Evolutionary conservation across 1,140 invertebrate species (phyloP), one percentile per base, ranked within the genome.

Genomic region (Epicauta chinensis): DNA sequence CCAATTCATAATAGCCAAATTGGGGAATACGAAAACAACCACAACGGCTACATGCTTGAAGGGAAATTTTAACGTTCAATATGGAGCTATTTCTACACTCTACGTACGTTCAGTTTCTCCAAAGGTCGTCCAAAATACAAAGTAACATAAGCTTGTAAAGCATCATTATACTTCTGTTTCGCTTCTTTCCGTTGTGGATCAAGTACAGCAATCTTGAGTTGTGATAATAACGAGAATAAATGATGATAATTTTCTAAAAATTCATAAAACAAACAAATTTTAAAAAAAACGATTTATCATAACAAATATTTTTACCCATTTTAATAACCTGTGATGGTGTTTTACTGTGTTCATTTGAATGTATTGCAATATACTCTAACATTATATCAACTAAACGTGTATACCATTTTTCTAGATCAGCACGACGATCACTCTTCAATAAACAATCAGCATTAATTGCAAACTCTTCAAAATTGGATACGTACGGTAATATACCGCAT

Each of bases 391-490:
- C 81, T 44, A 99, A 74, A 70, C 87, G 81, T 6, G 81, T 79
- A 71, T 98, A 97, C 82, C 95, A 97, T 66, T 96, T 94, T 64
- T 98, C 94, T 51, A 98, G 79, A 74, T 98, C 95, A n/a, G 89
- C 84, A 60, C 93, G 82, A 38, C 96, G 78, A 52, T 93, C 87
- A 17, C 90, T 89, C 61, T 84, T 85, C 50, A 97, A 93, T 42
- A 97, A 90, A 39, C 74, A 80, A 72, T 97, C 93, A 34, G 91
- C 86, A 47, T 85, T 90, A 56, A 79, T 79, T 6, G 91, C 86
- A 79, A 97, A 95, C 60, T 87, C 84, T 79, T 91, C 91, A 75
- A 97, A 92, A 73, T 93, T 91, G 54, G 86, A 82, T 14, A 97
- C 86, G 75, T 95, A 97, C 7, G 87, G 82, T 48, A 98, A 76